Evolutionary conservation across 2,888 invertebrate genomes (phyloP).

Genomic region (Chaetogeoica ovagalla): DNA sequence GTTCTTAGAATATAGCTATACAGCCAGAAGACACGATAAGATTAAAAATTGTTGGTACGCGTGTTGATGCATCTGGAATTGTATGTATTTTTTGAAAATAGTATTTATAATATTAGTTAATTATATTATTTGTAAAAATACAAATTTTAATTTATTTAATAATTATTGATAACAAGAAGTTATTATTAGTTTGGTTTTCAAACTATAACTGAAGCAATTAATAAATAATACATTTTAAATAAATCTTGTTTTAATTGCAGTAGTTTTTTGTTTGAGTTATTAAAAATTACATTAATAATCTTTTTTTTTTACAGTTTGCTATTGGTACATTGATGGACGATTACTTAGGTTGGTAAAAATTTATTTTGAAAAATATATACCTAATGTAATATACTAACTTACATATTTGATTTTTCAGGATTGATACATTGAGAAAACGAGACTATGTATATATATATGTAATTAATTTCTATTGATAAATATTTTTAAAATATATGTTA

Average conservation of each 20-base stretch:
- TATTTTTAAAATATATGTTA: neutral
- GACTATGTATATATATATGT: neutral
- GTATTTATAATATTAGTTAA: neutral
- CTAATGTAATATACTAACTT: neutral
- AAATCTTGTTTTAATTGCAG: neutral
- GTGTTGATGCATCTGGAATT: conserved; percentile 98
- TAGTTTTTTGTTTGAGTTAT: neutral
- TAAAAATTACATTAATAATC: neutral
- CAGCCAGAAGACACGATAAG: conserved; percentile 96
- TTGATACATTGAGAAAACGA: conserved; percentile 33
- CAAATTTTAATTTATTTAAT: too few relatives aligned
- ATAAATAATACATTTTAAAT: neutral
- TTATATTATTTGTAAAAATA: neutral
- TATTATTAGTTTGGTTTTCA: too few relatives aligned
- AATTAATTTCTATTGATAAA: neutral
- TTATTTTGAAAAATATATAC: neutral
- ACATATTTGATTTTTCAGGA: conserved; percentile 31
- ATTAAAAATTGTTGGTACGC: conserved; percentile 96
- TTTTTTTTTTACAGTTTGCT: conserved; percentile 78
- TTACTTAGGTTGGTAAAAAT: conserved; percentile 72
- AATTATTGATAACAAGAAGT: too few relatives aligned
- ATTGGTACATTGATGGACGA: conserved; percentile 99
- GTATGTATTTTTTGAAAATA: conserved; percentile 68
- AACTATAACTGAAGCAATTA: neutral
- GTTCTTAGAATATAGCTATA: conserved; percentile 80